A percentile compares a stretch with the other conserved stretches of the same genome.
Conservation (phyloP, 2,888 invertebrate species). For the Aleiodes alternator region DNA sequence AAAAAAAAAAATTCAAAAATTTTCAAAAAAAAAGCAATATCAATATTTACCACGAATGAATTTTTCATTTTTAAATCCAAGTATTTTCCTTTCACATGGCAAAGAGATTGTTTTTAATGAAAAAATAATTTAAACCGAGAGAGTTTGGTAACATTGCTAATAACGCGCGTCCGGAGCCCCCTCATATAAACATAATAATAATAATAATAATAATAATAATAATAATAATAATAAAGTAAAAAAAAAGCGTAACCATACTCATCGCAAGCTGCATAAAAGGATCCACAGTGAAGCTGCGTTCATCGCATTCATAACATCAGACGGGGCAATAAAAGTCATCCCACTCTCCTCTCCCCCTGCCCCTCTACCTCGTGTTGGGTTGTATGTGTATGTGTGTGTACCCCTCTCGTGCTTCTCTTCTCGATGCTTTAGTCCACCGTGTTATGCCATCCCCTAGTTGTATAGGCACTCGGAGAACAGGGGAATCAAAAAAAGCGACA, state of each 20-base stretch:
- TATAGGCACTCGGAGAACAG: slow-evolving; percentile 48
- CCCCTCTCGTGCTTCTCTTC: slow-evolving; percentile 33
- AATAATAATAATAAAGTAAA: background rate
- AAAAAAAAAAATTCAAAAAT: too few species aligned
- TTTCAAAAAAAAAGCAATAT: background rate
- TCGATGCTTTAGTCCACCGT: too few species aligned
- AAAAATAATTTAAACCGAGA: background rate
- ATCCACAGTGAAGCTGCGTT: slow-evolving; percentile 50
- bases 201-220: too few species aligned
- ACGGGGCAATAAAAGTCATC: slow-evolving; percentile 73
- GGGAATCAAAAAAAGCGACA: slow-evolving; percentile 63
- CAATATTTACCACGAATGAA: background rate
- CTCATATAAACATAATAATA: slow-evolving; percentile 7
- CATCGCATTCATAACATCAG: slow-evolving; percentile 71
- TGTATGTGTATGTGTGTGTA: background rate
- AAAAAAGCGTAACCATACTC: slow-evolving; percentile 64
- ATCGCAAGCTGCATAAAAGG: slow-evolving; percentile 53
- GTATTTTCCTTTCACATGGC: too few species aligned
- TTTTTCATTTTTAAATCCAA: too few species aligned
- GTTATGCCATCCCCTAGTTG: background rate
- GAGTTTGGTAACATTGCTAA: slow-evolving; percentile 6
- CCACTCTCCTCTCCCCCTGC: slow-evolving; percentile 51
- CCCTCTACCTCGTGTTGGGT: slow-evolving; percentile 32
- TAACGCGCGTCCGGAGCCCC: slow-evolving; percentile 12
- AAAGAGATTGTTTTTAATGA: too few species aligned